Evolutionary conservation across 2,113 vertebrate species (phyloP).

Genomic region (Sebastes schlegelii): DNA sequence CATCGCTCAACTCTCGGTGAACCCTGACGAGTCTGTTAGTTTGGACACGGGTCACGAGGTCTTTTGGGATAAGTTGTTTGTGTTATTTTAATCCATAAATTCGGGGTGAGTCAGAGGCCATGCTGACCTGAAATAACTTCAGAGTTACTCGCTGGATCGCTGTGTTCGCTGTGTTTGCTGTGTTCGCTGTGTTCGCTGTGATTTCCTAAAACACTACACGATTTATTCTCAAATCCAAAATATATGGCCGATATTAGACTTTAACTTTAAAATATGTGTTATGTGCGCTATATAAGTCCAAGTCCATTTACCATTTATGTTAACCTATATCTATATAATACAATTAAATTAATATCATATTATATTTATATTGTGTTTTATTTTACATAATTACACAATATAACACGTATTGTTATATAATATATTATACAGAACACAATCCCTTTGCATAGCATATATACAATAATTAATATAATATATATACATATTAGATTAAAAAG

Average conservation of each 20-base stretch:
- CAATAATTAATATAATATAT: background rate
- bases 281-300: no score
- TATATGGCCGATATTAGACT: background rate
- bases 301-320: background rate
- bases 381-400: background rate
- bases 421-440: background rate
- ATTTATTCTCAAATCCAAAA: no score
- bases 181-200: background rate
- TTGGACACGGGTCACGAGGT: conserved; percentile 30
- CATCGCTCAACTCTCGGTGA: conserved; percentile 63
- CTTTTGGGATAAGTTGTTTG: conserved; percentile 58
- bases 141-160: background rate
- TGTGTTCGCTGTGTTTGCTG: background rate
- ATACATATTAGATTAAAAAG: background rate
- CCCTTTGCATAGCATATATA: background rate
- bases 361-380: background rate
- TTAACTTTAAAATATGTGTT: background rate
- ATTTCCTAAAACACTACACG: background rate
- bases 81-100: conserved; percentile 42
- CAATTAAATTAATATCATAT: background rate
- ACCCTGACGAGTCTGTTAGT: conserved; percentile 51
- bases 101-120: conserved; percentile 51
- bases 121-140: conserved; percentile 17
- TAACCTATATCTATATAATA: background rate
- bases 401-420: background rate